A percentile compares a stretch with the other conserved stretches of the same genome.
Conservation (phyloP, 2,888 invertebrate species). For the Gastracanthus pulcherrimus region DNA sequence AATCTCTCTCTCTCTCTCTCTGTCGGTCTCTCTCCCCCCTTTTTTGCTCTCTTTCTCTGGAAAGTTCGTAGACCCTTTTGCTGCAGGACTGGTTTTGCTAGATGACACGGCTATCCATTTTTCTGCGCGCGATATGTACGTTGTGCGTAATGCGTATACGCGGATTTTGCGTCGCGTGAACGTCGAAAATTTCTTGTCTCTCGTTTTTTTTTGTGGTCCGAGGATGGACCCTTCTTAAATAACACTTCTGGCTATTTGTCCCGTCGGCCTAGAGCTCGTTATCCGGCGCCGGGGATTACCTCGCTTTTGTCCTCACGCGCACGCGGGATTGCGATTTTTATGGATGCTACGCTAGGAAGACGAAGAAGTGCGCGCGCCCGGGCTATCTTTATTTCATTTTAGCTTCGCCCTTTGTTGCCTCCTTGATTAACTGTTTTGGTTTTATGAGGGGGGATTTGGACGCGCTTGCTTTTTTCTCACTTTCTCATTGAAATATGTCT, state of each 20-base stretch:
- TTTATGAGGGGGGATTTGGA: too few relatives aligned
- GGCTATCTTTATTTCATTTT: conserved; percentile 33
- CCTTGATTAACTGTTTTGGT: neutral
- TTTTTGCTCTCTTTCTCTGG: conserved; percentile 11
- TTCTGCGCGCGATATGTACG: neutral
- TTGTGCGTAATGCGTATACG: too few relatives aligned
- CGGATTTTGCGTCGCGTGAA: too few relatives aligned
- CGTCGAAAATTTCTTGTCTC: conserved; percentile 18
- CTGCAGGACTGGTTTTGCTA: neutral
- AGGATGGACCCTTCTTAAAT: neutral
- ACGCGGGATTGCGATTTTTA: conserved; percentile 49
- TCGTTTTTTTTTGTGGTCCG: neutral
- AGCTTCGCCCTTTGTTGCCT: neutral
- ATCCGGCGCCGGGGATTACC: conserved; percentile 20
- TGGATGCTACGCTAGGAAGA: conserved; percentile 18
- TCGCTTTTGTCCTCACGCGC: too few relatives aligned
- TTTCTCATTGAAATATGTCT: too few relatives aligned
- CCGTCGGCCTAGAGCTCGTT: conserved; percentile 39
- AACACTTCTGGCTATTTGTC: conserved; percentile 42
- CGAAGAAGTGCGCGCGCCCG: too few relatives aligned
- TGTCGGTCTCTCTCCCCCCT: neutral
- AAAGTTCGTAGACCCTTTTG: conserved; percentile 39
- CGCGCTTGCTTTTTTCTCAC: too few relatives aligned
- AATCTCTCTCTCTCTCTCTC: conserved; percentile 55
- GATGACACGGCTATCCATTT: conserved; percentile 32